Percentiles rank a stretch among this genome's conserved stretches.
Evolutionary conservation across 1,140 invertebrate genomes (phyloP).

Genomic region (Chlorops oryzae): DNA sequence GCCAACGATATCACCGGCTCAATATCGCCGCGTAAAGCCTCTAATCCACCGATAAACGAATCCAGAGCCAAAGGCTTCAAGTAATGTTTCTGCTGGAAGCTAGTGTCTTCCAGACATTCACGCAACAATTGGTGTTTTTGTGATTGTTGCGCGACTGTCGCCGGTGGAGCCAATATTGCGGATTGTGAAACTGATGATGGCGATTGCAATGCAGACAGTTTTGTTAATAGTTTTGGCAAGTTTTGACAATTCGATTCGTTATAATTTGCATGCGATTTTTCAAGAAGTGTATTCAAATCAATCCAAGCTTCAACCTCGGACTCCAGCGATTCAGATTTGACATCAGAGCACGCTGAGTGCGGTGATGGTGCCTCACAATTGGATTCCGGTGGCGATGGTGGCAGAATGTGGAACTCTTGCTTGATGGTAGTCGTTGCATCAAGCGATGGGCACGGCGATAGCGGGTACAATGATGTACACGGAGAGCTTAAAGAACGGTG

Average conservation of each 20-base stretch:
- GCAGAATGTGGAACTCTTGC: conserved; percentile 43
- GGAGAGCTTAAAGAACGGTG: conserved; percentile 31
- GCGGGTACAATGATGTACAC: conserved; percentile 16
- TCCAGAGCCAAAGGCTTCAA: conserved; percentile 65
- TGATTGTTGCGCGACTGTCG: conserved; percentile 28
- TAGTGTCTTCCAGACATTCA: conserved; percentile 73
- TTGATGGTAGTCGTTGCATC: conserved; percentile 34
- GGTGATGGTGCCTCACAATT: conserved; percentile 46
- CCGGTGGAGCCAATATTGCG: not conserved
- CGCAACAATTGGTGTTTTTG: conserved; percentile 71
- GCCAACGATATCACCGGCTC: conserved; percentile 78
- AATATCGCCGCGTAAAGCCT: conserved; percentile 58
- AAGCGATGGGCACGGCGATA: conserved; percentile 39
- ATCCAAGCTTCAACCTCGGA: conserved; percentile 40
- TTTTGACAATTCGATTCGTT: conserved; percentile 19
- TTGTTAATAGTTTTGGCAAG: conserved; percentile 6
- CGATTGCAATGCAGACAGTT: not conserved
- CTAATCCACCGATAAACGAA: conserved; percentile 50
- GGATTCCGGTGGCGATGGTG: conserved; percentile 46
- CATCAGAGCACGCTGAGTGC: conserved; percentile 22
- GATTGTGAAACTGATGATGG: not conserved
- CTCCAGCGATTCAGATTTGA: conserved; percentile 43
- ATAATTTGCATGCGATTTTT: conserved; percentile 19
- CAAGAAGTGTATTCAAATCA: conserved; percentile 40
- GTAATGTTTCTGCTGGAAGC: conserved; percentile 75